phyloP scores from a whole-genome alignment of 2,113 vertebrate species.

The Colius striatus region DNA sequence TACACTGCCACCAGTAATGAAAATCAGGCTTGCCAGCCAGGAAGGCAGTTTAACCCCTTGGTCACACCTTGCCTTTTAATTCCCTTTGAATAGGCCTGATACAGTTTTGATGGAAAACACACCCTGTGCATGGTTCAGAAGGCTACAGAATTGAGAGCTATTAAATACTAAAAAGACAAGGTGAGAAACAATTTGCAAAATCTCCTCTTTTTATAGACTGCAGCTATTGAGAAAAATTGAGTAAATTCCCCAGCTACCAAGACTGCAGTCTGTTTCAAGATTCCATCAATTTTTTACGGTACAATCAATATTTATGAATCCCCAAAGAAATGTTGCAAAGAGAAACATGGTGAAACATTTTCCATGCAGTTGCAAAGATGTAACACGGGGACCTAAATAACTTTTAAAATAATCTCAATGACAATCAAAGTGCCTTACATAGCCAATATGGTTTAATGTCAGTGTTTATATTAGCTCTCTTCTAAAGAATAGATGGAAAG shows the following conservation, averaged over 20 bases:
- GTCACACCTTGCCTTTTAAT: conserved; percentile 74
- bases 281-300: conserved; percentile 95
- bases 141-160: conserved; percentile 82
- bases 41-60: conserved; percentile 69
- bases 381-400: conserved; percentile 84
- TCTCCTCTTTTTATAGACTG: conserved; percentile 90
- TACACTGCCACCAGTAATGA: conserved; percentile 48
- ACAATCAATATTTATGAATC: conserved; percentile 99
- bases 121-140: conserved; percentile 71
- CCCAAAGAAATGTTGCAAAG: conserved; percentile 92
- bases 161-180: conserved; percentile 88
- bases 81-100: conserved; percentile 77
- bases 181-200: conserved; percentile 90
- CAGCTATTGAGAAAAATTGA: conserved; percentile 91
- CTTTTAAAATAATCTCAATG: conserved; percentile 88
- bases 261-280: conserved; percentile 86
- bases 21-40: not conserved
- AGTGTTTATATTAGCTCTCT: conserved; percentile 72
- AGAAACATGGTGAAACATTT: conserved; percentile 85
- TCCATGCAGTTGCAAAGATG: conserved; percentile 79
- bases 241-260: conserved; percentile 87
- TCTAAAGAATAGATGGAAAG: conserved; percentile 18
- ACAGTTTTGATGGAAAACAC: conserved; percentile 78
- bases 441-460: conserved; percentile 83
- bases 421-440: conserved; percentile 82